These are phyloP conservation scores for Halictus rubicundus DNA, from an alignment of 1,140 invertebrate species.

Conservation along the genomic window DNA sequence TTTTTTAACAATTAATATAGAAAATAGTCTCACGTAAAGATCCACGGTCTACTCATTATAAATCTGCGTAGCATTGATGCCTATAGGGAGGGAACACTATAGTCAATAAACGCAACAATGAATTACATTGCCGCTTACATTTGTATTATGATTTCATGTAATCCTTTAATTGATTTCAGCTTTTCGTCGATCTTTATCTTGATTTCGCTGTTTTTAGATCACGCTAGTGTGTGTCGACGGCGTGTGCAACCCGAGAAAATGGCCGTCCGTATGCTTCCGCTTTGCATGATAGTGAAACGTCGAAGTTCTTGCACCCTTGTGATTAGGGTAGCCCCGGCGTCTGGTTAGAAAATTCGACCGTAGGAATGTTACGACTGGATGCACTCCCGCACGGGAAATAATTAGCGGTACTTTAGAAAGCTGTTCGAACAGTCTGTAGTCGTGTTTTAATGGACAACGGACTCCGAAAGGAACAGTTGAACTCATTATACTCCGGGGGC, in stretches of 20 bases:
- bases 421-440: not conserved
- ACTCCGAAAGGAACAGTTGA: not conserved
- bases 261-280: conserved; percentile 15
- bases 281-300: conserved; percentile 32
- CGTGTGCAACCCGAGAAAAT: not conserved
- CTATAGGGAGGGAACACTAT: not conserved
- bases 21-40: too few relatives aligned
- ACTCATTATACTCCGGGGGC: too few relatives aligned
- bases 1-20: too few relatives aligned
- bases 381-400: too few relatives aligned
- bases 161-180: not conserved
- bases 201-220: conserved; percentile 12
- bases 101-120: not conserved
- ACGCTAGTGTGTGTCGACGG: not conserved
- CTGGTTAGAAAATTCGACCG: too few relatives aligned
- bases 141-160: not conserved
- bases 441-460: not conserved
- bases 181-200: not conserved
- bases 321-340: not conserved
- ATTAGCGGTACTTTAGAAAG: not conserved
- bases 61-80: too few relatives aligned
- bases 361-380: too few relatives aligned
- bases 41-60: too few relatives aligned
- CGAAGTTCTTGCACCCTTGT: not conserved
- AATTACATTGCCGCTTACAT: not conserved